phyloP scores from a whole-genome alignment of 2,888 invertebrate species.

The Aphodius granarius region DNA sequence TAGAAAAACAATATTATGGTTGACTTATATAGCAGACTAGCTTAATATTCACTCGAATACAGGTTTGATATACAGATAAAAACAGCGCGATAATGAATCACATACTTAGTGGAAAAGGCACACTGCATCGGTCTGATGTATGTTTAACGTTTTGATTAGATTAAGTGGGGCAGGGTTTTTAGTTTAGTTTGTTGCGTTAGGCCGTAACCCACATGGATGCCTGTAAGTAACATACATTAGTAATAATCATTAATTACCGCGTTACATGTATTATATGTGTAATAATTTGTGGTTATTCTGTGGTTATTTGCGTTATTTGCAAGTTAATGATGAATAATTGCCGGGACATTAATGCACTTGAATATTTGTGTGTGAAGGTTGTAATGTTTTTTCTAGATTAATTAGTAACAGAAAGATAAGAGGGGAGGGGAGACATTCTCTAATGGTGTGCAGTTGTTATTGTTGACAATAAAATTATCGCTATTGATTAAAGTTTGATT shows the following conservation, averaged over 20 bases:
- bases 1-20: no score
- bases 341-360: not conserved
- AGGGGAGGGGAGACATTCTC: no score
- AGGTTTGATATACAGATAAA: not conserved
- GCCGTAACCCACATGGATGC: not conserved
- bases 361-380: not conserved
- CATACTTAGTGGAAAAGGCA: not conserved
- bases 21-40: no score
- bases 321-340: not conserved
- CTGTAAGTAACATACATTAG: not conserved
- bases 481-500: no score
- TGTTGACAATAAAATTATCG: no score
- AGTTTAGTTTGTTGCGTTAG: not conserved
- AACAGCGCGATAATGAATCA: not conserved
- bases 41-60: no score
- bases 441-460: no score
- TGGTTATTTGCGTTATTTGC: not conserved
- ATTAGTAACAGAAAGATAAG: no score
- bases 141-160: not conserved
- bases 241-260: no score
- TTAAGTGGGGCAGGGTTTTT: not conserved
- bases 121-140: not conserved
- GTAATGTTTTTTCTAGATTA: not conserved
- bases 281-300: no score
- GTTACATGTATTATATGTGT: no score